Evolutionary conservation across 2,797 vertebrate genomes (phyloP), one percentile per base, ranked within the genome.

Genomic region (Poeciliopsis gracilis): DNA sequence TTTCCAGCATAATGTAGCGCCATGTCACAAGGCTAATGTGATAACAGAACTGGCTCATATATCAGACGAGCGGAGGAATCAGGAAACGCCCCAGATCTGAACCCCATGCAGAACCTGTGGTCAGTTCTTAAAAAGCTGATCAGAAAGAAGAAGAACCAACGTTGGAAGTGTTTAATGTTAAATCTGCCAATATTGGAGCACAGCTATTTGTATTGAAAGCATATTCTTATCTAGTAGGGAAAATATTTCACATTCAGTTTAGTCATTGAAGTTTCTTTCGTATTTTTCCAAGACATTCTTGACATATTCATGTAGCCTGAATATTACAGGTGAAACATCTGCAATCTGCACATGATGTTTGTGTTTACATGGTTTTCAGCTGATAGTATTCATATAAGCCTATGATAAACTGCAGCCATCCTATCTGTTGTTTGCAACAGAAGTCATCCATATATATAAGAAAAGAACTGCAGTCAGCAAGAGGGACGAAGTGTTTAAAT

Each of bases 381-480:
- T 74, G 72, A 82, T 84, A 71, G 38, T 36, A 75, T 83, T 86
- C 80, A 81, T 81, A 71, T 33, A 46, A 76, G 38, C 9, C 23
- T 1, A 8, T 79, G 81, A 81, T 72, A 73, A 84, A 86, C 82
- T 67, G 30, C 8, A 46, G 77, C 45, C 70, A 5, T 83, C 78
- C 66, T 30, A 55, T 71, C n/a, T 43, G n/a, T 15, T n/a, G 70
- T 72, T 41, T 47, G 73, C 61, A 55, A 41, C 66, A 41, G 46
- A 83, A 83, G 61, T 66, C 33, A 66, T 38, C 28, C 3, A 63
- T 63, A 63, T 61, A 49, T 59, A 79, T 36, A 67, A 63, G 74
- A 16, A 76, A 43, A 10, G 72, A 80, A 51, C 69, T 57, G 13
- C 57, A 72, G 43, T 69, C 33, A 69, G 49, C 25, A 47, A 49